phyloP scores from a whole-genome alignment of 1,140 invertebrate genomes.

The Diorhabda sublineata region DNA sequence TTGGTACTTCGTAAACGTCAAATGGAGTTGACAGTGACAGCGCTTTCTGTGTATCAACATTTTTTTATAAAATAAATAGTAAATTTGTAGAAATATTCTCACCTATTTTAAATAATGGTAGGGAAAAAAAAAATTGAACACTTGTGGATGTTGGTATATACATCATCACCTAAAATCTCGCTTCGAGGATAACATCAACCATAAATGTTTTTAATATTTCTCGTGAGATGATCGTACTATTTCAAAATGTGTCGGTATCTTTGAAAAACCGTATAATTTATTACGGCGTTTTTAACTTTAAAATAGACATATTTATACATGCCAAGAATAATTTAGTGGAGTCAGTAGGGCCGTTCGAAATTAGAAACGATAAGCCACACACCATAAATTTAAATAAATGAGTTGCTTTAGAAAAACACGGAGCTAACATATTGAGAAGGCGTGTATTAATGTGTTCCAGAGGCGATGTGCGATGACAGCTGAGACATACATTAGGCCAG shows the following conservation, averaged over 20 bases:
- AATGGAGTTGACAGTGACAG: no score
- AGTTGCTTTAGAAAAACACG: conserved; percentile 35
- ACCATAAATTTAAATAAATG: conserved; percentile 38
- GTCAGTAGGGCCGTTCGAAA: conserved; percentile 27
- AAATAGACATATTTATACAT: conserved; percentile 29
- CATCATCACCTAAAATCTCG: neutral
- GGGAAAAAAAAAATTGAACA: no score
- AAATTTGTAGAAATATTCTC: no score
- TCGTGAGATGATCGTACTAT: conserved; percentile 9
- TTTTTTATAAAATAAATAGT: no score
- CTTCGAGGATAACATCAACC: neutral
- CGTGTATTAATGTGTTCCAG: conserved; percentile 38
- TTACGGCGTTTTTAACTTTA: conserved; percentile 23
- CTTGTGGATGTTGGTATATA: neutral
- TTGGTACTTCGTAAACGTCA: no score
- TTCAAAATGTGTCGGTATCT: conserved; percentile 11
- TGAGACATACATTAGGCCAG: conserved; percentile 23
- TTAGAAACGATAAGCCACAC: conserved; percentile 33
- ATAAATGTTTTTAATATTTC: conserved; percentile 15
- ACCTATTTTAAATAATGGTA: no score
- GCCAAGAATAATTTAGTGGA: conserved; percentile 29
- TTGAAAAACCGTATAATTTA: conserved; percentile 23
- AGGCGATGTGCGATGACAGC: conserved; percentile 36
- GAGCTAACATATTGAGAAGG: conserved; percentile 36
- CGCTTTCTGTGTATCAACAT: no score